phyloP scores from a whole-genome alignment of 2,113 vertebrate genomes.

The Pygoscelis adeliae region DNA sequence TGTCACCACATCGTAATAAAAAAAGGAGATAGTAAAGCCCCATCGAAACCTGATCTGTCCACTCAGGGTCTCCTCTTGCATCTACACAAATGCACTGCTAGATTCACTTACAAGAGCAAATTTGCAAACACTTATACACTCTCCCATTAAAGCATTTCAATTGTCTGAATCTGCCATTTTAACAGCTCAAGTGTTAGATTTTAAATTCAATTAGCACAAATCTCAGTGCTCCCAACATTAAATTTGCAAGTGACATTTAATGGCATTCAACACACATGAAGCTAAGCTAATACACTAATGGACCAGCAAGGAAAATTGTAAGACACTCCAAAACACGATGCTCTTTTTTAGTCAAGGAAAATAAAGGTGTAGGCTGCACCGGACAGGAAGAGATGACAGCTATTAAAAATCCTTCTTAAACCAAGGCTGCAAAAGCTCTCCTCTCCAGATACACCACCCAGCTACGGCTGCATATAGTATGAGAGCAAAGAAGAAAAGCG shows the following conservation, averaged over 20 bases:
- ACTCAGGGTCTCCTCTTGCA: not conserved
- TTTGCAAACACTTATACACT: not conserved
- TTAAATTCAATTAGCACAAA: slow-evolving; percentile 40
- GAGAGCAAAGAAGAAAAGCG: not conserved
- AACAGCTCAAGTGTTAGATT: not conserved
- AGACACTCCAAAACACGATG: not conserved
- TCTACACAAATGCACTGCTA: not conserved
- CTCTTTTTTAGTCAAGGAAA: not conserved
- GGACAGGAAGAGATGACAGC: not conserved
- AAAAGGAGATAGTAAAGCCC: not conserved
- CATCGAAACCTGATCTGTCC: not conserved
- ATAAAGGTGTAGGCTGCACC: not conserved
- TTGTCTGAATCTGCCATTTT: not conserved
- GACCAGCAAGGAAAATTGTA: not conserved
- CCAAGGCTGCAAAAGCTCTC: not conserved
- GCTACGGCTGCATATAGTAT: accelerated
- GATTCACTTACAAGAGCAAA: not conserved
- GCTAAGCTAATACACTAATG: slow-evolving; percentile 24
- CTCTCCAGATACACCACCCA: not conserved
- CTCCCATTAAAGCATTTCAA: not conserved
- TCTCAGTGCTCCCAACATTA: not conserved
- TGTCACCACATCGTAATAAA: not conserved
- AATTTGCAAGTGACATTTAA: slow-evolving; percentile 27
- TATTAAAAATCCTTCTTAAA: not conserved
- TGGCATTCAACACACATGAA: not conserved